Evolutionary conservation across 2,797 vertebrate species (phyloP).

Genomic region (Halcyon smyrnensis): DNA sequence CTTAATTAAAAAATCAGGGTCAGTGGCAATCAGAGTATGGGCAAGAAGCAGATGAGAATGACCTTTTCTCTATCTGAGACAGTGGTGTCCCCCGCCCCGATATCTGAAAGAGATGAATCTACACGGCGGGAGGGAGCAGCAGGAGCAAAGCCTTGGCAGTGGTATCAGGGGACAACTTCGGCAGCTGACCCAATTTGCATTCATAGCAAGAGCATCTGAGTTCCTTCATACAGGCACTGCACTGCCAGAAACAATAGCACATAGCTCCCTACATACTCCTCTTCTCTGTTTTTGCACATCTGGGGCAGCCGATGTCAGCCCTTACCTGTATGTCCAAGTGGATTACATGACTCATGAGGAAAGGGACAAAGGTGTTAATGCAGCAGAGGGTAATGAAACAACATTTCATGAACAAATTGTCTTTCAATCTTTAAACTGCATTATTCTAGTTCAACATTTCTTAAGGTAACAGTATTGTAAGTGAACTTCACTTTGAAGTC

Average conservation of each 20-base stretch:
- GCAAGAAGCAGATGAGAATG: background rate
- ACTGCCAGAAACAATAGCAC: background rate
- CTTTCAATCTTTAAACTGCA: background rate
- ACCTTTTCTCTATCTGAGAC: background rate
- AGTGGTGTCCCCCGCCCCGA: background rate
- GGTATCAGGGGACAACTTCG: background rate
- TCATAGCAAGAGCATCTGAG: background rate
- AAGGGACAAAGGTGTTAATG: background rate
- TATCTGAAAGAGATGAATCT: background rate
- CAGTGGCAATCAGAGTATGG: background rate
- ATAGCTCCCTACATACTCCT: background rate
- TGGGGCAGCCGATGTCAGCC: background rate
- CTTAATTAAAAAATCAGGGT: background rate
- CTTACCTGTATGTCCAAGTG: background rate
- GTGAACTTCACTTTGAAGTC: background rate
- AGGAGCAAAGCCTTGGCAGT: background rate
- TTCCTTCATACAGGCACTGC: background rate
- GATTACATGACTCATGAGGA: background rate
- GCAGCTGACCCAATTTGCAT: conserved; percentile 38
- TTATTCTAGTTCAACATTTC: background rate
- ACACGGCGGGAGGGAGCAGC: background rate
- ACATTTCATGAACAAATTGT: background rate
- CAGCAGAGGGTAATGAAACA: background rate
- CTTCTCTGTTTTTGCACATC: background rate
- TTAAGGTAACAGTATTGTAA: background rate